Conservation (phyloP, 92 coral and sea anemone genomes). For the Metridium senile region DNA sequence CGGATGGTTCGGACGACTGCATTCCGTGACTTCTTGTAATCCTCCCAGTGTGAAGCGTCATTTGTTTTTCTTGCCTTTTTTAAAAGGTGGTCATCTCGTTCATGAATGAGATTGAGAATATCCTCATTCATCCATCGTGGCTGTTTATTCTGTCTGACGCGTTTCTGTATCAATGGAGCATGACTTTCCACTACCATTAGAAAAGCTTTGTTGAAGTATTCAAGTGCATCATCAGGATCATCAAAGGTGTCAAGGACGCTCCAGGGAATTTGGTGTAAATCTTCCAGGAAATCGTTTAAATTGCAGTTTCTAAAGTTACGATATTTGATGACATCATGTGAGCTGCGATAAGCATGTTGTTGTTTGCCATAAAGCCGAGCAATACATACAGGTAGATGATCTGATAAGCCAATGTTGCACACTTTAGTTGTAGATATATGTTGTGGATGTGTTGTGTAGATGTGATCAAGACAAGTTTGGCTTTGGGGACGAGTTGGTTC, state of each 20-base stretch:
- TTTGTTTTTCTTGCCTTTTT: not conserved
- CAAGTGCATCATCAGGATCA: not conserved
- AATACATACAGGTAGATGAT: slow-evolving; percentile 3
- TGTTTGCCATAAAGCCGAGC: not conserved
- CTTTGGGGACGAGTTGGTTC: not conserved
- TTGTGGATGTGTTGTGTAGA: slow-evolving; percentile 11
- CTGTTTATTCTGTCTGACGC: not conserved
- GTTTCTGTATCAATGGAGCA: not conserved
- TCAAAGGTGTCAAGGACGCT: not conserved
- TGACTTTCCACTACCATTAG: not conserved
- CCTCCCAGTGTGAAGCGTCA: not conserved
- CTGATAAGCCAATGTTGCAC: not conserved
- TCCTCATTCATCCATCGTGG: not conserved
- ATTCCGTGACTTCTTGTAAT: not conserved
- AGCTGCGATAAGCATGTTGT: not conserved
- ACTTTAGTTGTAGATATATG: not conserved
- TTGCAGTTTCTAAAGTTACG: not conserved
- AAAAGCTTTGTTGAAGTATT: not conserved
- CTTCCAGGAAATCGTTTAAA: not conserved
- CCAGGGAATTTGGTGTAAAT: not conserved
- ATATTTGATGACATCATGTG: not conserved
- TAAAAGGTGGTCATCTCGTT: not conserved
- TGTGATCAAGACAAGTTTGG: not conserved
- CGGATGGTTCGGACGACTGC: not conserved
- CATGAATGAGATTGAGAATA: not conserved